These are phyloP conservation scores for Apotomis betuletana DNA, from an alignment of 2,888 invertebrate species.

Conservation along the genomic window DNA sequence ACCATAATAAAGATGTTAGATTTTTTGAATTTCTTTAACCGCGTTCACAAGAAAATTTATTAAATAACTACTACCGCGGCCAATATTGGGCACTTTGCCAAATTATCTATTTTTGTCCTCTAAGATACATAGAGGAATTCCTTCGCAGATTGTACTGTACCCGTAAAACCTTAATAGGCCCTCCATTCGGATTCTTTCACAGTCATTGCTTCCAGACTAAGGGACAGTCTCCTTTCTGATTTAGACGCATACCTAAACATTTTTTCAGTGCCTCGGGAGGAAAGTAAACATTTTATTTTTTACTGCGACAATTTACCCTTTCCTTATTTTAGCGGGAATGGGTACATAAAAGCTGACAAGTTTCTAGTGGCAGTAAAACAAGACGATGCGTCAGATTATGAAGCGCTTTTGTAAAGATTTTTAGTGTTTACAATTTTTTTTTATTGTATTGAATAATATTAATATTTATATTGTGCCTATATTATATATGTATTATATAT, in stretches of 20 bases:
- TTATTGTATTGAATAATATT: no score
- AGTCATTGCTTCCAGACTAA: constrained; percentile 1
- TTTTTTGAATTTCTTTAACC: constrained; percentile 1
- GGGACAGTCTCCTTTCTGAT: constrained; percentile 1
- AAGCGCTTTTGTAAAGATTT: no score
- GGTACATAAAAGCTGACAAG: neutral
- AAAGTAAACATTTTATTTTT: constrained; percentile 1
- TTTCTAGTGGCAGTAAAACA: neutral
- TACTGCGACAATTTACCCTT: neutral
- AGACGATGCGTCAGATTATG: no score
- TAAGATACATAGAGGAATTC: constrained; percentile 16
- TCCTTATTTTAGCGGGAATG: neutral
- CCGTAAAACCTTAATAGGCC: constrained; percentile 5
- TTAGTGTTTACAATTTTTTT: no score
- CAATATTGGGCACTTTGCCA: constrained; percentile 23
- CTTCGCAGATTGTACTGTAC: neutral
- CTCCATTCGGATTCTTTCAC: constrained; percentile 18
- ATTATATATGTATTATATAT: no score
- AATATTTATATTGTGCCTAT: no score
- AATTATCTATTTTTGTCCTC: constrained; percentile 17
- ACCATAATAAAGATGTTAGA: neutral
- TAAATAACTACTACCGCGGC: constrained; percentile 10
- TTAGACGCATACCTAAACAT: constrained; percentile 16
- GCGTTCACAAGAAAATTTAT: constrained; percentile 7
- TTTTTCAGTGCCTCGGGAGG: neutral